Percentiles rank a stretch among this genome's conserved stretches.
phyloP scores from a whole-genome alignment of 2,113 vertebrate species.

The Jaculus jaculus region DNA sequence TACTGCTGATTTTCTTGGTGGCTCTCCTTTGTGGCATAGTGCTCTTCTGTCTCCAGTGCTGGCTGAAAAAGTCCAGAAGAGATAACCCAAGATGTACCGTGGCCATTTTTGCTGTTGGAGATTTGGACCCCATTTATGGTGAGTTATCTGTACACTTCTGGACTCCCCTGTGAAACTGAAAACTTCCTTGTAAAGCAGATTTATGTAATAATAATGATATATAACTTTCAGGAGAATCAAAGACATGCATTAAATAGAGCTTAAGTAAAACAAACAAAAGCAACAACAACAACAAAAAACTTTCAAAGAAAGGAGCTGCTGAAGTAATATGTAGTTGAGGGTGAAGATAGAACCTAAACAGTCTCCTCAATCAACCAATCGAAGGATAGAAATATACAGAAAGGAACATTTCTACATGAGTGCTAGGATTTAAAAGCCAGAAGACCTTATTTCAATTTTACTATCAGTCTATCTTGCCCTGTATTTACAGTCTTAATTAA shows the following conservation, averaged over 20 bases:
- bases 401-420: background rate
- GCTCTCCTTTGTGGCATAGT: constrained; percentile 80
- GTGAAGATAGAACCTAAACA: background rate
- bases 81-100: constrained; percentile 27
- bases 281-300: too few relatives aligned
- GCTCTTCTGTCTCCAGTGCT: constrained; percentile 81
- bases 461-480: too few relatives aligned
- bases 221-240: background rate
- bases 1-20: constrained; percentile 77
- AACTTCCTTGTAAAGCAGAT: background rate
- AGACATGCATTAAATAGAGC: background rate
- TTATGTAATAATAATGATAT: background rate
- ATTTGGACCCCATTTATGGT: constrained; percentile 77
- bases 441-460: background rate
- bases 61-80: constrained; percentile 61
- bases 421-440: background rate
- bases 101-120: constrained; percentile 83
- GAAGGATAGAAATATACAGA: background rate
- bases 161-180: background rate
- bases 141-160: constrained; percentile 42
- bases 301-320: background rate
- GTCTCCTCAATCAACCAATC: background rate
- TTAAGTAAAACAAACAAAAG: background rate
- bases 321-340: background rate
- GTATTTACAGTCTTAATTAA: background rate